Base-by-base conservation (phyloP, 2,888 invertebrate species). In the Xestobium rufovillosum region DNA sequence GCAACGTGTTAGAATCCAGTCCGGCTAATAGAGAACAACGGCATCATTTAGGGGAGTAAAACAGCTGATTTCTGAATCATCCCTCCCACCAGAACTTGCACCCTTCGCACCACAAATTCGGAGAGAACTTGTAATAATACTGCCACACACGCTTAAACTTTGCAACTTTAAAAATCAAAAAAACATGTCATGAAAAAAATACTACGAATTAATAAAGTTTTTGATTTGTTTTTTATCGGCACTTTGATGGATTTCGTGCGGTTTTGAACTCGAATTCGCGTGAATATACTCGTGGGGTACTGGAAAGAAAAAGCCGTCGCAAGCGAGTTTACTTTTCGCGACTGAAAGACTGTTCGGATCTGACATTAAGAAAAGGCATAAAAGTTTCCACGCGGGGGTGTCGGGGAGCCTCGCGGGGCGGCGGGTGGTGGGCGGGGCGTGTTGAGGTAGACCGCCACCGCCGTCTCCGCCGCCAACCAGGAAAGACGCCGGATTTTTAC, bases 401-500 rank as follows among this genome's bases (percentile, higher is more conserved):
- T 37, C 43, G 43, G 45, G 41, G 29, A 38, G 10, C n/a, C 36
- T 25, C 31, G 30, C 44, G 33, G 26, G 33, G 39, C 33, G 6
- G 6, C 6, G 23, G 57, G 54, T 45, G 49, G 51, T 55, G 53
- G 66, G 65, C 67, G 67, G 65, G 61, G 65, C 66, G 53, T 67
- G 66, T 67, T 67, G 67, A 66, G 67, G 67, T 67, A 63, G 63
- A 65, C 66, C 66, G 66, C 65, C 65, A 63, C 64, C 53, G 60
- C 53, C 62, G 63, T 60, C 61, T 53, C 52, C 52, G 65, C 65
- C 66, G 59, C 66, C 66, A 66, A 67, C 66, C 66, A 66, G 66
- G 66, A 66, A 66, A 66, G 67, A 66, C 67, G 66, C 62, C 62
- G 65, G 66, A 66, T 67, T 67, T 67, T 67, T 66, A 63, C 63